These are phyloP conservation scores for Xerus inauris DNA, from an alignment of 2,113 vertebrate species.

Conservation along the genomic window DNA sequence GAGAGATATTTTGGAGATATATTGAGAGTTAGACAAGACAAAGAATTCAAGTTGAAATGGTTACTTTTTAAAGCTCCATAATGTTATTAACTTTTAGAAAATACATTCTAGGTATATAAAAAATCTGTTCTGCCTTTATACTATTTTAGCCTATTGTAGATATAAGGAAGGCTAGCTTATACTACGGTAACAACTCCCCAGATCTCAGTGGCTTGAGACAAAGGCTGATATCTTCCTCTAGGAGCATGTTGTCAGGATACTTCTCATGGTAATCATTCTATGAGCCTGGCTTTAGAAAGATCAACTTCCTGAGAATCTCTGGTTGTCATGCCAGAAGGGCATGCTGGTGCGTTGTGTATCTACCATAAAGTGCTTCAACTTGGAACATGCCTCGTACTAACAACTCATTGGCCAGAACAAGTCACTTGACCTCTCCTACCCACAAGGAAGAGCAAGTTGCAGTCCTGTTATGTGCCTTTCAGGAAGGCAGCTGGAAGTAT, in stretches of 20 bases:
- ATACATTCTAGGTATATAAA: neutral
- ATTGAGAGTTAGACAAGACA: neutral
- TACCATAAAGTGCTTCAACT: neutral
- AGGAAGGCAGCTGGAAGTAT: neutral
- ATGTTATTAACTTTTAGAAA: conserved; percentile 51
- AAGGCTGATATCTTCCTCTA: neutral
- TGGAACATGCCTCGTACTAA: neutral
- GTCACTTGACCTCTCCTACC: neutral
- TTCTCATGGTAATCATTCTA: neutral
- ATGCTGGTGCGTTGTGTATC: neutral
- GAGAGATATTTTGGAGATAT: neutral
- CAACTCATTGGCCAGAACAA: neutral
- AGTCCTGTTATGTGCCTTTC: neutral
- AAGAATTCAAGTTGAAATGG: neutral
- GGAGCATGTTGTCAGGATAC: neutral
- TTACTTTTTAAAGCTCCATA: neutral
- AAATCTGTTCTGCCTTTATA: neutral
- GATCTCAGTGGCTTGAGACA: neutral
- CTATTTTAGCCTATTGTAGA: neutral
- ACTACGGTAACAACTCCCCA: neutral
- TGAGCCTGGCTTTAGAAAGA: neutral
- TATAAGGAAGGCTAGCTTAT: neutral
- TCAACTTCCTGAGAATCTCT: neutral
- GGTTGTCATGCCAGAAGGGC: neutral
- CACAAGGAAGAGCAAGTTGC: neutral